phyloP scores from a whole-genome alignment of 2,113 vertebrate genomes.

The Etia nguti region DNA sequence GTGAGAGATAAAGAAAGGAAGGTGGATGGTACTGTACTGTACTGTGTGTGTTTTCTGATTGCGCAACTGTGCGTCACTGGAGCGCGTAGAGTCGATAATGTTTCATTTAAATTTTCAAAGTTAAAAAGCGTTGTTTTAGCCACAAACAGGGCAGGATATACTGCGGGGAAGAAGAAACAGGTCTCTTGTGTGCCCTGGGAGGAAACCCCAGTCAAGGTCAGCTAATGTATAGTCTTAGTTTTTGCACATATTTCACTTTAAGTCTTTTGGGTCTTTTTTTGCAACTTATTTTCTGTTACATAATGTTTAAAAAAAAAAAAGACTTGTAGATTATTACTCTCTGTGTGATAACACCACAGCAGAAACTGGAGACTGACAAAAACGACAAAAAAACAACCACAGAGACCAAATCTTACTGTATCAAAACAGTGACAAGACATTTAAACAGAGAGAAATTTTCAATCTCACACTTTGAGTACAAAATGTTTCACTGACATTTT shows the following conservation, averaged over 20 bases:
- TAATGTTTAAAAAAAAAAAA: neutral
- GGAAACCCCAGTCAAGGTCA: neutral
- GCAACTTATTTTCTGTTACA: neutral
- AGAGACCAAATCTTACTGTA: constrained; percentile 11
- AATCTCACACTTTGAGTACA: constrained; percentile 37
- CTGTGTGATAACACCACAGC: neutral
- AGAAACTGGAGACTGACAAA: neutral
- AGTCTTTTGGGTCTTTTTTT: neutral
- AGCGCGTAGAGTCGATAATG: rapidly evolving
- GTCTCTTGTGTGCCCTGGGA: neutral
- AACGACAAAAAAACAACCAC: constrained; percentile 24
- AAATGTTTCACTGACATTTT: constrained; percentile 45
- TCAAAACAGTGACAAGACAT: constrained; percentile 42
- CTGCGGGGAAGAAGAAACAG: neutral
- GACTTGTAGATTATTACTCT: neutral
- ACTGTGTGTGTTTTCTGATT: constrained; percentile 2
- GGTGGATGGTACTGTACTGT: constrained; percentile 46
- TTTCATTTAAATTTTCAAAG: neutral
- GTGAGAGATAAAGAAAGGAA: constrained; percentile 50
- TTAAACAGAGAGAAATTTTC: constrained; percentile 40
- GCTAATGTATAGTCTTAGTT: neutral
- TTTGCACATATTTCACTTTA: neutral
- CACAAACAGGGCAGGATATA: neutral
- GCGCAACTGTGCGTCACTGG: neutral
- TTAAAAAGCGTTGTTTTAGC: neutral